Conservation (phyloP, 2,797 vertebrate species). For the Parauchenoglanis ngamensis region DNA sequence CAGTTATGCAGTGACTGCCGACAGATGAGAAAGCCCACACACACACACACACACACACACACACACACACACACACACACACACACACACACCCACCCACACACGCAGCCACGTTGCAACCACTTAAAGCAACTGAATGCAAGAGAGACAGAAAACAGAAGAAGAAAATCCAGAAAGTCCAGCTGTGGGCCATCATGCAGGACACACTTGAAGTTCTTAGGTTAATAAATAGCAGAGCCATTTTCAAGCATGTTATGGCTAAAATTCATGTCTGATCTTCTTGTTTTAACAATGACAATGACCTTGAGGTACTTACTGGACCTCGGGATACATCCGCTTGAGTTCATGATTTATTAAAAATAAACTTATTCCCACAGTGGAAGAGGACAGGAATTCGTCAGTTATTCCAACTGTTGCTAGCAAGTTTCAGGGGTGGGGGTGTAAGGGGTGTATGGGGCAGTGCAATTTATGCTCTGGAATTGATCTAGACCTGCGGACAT, state of each 20-base stretch:
- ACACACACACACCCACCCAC: neutral
- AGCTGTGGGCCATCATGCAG: neutral
- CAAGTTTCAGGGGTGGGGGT: neutral
- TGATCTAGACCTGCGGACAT: neutral
- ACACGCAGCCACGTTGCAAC: neutral
- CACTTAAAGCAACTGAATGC: neutral
- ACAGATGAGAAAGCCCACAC: neutral
- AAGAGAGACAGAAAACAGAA: neutral
- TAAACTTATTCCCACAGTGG: neutral
- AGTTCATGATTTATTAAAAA: neutral
- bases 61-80: neutral
- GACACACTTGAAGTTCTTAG: neutral
- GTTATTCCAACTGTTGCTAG: neutral
- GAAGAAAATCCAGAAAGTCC: constrained; percentile 19
- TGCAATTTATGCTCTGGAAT: neutral
- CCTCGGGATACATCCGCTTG: neutral
- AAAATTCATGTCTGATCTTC: neutral
- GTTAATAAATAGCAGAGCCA: neutral
- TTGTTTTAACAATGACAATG: neutral
- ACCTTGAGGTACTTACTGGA: neutral
- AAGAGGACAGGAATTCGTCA: neutral
- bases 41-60: neutral
- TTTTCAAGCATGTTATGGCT: neutral
- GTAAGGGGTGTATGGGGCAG: too few relatives aligned
- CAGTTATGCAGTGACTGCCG: neutral